phyloP scores from a whole-genome alignment of 2,797 vertebrate genomes.

The Periparus ater region DNA sequence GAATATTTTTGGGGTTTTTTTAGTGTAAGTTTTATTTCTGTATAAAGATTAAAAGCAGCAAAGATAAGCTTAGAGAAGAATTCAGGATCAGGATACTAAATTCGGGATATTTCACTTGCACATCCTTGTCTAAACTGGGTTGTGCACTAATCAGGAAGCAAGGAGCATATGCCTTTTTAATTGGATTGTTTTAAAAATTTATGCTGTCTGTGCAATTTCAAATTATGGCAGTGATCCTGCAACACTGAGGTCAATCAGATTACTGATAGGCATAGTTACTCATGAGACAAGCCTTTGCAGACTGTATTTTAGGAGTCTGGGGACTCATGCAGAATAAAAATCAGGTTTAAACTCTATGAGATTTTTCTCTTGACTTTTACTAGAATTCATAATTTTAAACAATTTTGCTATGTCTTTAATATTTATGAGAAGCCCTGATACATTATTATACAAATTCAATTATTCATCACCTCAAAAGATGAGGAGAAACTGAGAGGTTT shows the following conservation, averaged over 20 bases:
- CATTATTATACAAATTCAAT: neutral
- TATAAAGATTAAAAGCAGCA: neutral
- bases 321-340: neutral
- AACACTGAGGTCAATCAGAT: neutral
- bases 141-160: neutral
- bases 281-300: neutral
- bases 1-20: neutral
- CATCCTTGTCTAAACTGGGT: neutral
- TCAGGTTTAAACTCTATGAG: neutral
- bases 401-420: neutral
- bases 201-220: slow-evolving; percentile 14
- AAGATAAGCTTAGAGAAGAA: neutral
- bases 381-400: neutral
- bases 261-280: neutral
- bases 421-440: neutral
- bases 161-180: neutral
- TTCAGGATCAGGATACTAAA: neutral
- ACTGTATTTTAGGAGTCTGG: neutral
- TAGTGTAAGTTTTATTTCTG: neutral
- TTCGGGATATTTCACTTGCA: neutral
- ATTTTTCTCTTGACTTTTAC: neutral
- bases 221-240: neutral
- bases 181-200: slow-evolving; percentile 20
- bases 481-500: neutral
- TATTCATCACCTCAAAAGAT: neutral